Conservation (phyloP, 2,113 vertebrate genomes). For the Octodon degus region DNA sequence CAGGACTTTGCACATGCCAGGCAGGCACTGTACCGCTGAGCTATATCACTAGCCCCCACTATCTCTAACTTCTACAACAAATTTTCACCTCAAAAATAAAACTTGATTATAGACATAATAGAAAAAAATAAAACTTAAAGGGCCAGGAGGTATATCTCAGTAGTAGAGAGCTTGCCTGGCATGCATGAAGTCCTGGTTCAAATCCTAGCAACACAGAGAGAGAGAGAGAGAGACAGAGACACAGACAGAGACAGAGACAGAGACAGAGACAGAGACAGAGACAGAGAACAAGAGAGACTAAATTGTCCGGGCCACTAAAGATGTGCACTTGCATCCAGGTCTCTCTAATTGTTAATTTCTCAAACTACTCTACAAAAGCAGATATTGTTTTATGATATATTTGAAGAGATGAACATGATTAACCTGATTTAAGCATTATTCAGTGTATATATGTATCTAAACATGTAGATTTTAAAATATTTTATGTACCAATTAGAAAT, state of each 20-base stretch:
- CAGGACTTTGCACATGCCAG: too few relatives aligned
- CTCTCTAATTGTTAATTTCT: conserved; percentile 56
- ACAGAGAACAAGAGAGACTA: not conserved
- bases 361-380: conserved; percentile 25
- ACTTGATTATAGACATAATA: not conserved
- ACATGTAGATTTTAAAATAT: not conserved
- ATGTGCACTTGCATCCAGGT: not conserved
- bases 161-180: not conserved
- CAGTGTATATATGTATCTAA: not conserved
- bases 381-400: not conserved
- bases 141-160: not conserved
- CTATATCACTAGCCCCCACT: not conserved
- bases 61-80: conserved; percentile 45
- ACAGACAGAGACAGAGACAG: too few relatives aligned
- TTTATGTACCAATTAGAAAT: not conserved
- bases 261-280: not conserved
- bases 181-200: not conserved
- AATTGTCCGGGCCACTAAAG: not conserved
- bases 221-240: not conserved
- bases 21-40: too few relatives aligned
- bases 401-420: not conserved
- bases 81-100: conserved; percentile 50
- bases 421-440: not conserved
- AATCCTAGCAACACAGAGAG: not conserved
- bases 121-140: conserved; percentile 31